Percentiles rank a stretch among this genome's conserved stretches.
Conservation (phyloP, 2,113 vertebrate species). For the Bucco capensis region DNA sequence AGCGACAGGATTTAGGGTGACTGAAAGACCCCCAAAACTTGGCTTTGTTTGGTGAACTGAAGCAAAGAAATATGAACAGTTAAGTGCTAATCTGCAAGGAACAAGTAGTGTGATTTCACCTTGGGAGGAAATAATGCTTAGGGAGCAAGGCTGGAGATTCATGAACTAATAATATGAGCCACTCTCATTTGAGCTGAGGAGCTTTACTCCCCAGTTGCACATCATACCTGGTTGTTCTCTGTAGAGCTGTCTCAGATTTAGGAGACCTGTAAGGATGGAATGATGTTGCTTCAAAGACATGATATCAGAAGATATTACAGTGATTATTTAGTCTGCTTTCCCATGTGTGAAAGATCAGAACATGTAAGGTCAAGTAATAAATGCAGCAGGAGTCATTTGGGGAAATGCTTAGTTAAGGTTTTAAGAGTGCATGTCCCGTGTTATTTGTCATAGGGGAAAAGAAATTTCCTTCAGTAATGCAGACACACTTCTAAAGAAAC, state of each 20-base stretch:
- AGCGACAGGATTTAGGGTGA: neutral
- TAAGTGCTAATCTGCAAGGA: neutral
- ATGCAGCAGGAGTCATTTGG: neutral
- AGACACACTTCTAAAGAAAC: neutral
- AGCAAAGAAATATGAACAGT: neutral
- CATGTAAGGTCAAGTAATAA: neutral
- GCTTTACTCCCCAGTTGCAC: neutral
- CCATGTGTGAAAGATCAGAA: accelerated
- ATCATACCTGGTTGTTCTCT: neutral
- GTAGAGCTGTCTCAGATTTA: neutral
- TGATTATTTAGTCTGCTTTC: neutral
- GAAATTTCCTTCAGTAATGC: neutral
- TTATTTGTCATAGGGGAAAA: neutral
- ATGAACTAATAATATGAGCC: accelerated
- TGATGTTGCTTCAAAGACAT: neutral
- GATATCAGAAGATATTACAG: neutral
- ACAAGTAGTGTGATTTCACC: neutral
- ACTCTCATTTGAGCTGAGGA: accelerated
- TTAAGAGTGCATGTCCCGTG: neutral
- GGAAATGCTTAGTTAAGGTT: neutral
- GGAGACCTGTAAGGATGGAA: neutral
- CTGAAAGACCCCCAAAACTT: neutral
- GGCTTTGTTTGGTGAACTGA: neutral
- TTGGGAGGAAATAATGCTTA: accelerated
- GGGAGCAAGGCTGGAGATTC: neutral